Percentiles rank a stretch among this genome's conserved stretches.
phyloP scores from a whole-genome alignment of 2,797 vertebrate species.

The Poeciliopsis presidionis region DNA sequence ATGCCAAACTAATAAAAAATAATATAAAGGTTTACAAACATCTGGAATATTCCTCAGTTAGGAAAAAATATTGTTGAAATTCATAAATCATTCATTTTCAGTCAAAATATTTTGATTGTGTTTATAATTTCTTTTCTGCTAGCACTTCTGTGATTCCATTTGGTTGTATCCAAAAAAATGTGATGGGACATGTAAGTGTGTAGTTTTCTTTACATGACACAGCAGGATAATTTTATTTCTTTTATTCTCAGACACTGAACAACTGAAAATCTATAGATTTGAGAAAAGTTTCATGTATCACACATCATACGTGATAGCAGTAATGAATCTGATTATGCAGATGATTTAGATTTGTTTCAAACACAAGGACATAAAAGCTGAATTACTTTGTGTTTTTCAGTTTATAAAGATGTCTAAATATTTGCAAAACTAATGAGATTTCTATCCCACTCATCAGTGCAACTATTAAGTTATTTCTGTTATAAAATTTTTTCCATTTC shows the following conservation, averaged over 20 bases:
- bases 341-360: neutral
- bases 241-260: neutral
- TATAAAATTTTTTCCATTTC: neutral
- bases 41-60: neutral
- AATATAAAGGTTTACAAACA: neutral
- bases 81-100: neutral
- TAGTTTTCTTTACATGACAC: neutral
- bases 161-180: neutral
- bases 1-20: neutral
- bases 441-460: neutral
- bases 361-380: neutral
- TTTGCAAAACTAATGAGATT: neutral
- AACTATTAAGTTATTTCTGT: too few species aligned
- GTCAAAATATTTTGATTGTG: neutral
- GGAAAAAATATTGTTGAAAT: neutral
- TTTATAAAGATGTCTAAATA: neutral
- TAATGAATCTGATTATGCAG: neutral
- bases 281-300: neutral
- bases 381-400: neutral
- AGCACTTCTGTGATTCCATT: neutral
- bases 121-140: neutral
- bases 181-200: neutral
- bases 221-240: neutral
- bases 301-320: neutral
- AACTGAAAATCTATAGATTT: neutral